Evolutionary conservation across 2,113 vertebrate species (phyloP).

Genomic region (Sylvietta virens): DNA sequence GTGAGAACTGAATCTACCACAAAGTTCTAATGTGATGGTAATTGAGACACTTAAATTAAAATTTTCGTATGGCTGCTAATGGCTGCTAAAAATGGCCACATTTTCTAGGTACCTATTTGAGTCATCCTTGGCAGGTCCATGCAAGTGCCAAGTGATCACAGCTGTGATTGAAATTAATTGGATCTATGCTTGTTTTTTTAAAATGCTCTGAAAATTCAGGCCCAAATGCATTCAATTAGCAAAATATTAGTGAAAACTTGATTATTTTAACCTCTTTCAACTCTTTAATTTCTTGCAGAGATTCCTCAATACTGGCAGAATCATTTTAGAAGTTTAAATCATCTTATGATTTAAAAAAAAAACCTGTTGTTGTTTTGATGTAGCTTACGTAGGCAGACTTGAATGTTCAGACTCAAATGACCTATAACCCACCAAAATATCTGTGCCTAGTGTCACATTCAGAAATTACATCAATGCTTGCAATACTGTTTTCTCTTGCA

Average conservation of each 20-base stretch:
- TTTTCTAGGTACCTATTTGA: constrained; percentile 55
- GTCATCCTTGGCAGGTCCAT: constrained; percentile 44
- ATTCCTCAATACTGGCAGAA: neutral
- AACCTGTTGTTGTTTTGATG: neutral
- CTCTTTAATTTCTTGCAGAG: neutral
- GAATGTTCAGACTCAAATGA: neutral
- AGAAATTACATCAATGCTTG: neutral
- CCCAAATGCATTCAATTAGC: neutral
- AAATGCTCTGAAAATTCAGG: constrained; percentile 14
- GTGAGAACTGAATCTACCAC: constrained; percentile 16
- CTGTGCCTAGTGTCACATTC: neutral
- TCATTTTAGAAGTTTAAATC: neutral
- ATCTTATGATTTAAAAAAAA: neutral
- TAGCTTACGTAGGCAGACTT: neutral
- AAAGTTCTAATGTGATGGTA: constrained; percentile 28
- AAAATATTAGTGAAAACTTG: neutral
- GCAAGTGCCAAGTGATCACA: constrained; percentile 49
- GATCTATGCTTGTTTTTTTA: constrained; percentile 29
- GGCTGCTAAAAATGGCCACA: constrained; percentile 50
- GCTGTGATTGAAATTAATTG: constrained; percentile 50
- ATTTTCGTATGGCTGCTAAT: constrained; percentile 49
- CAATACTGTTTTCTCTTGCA: neutral
- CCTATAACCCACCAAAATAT: neutral
- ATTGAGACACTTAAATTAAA: constrained; percentile 25
- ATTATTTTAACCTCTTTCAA: neutral